These are phyloP conservation scores for Rostratula benghalensis DNA, from an alignment of 2,113 vertebrate genomes.

Conservation along the genomic window DNA sequence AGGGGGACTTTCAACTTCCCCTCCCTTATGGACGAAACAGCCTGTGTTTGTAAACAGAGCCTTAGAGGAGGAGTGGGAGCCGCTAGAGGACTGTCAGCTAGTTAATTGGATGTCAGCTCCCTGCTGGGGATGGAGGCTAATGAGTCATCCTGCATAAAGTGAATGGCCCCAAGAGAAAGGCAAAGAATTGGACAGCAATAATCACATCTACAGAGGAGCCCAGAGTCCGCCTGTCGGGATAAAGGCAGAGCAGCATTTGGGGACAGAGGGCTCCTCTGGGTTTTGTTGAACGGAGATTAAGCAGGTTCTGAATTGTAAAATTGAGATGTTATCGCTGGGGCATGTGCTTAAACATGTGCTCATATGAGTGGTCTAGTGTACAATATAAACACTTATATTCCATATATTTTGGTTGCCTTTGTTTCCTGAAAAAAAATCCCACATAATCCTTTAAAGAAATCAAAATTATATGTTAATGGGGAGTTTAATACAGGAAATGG, in stretches of 20 bases:
- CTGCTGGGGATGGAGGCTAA: slow-evolving; percentile 70
- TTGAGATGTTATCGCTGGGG: neutral
- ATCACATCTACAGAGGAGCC: slow-evolving; percentile 57
- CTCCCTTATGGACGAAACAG: slow-evolving; percentile 67
- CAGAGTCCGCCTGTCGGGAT: slow-evolving; percentile 58
- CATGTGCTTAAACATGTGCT: neutral
- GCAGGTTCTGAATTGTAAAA: slow-evolving; percentile 40
- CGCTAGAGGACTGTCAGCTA: slow-evolving; percentile 73
- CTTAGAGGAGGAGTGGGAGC: slow-evolving; percentile 71
- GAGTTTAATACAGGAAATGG: neutral
- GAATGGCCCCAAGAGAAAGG: slow-evolving; percentile 32
- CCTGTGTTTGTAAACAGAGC: slow-evolving; percentile 86
- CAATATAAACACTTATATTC: neutral
- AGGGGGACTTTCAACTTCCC: slow-evolving; percentile 70
- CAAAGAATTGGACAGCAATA: slow-evolving; percentile 60
- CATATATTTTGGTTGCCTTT: neutral
- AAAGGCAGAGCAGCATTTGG: slow-evolving; percentile 70
- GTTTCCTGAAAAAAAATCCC: neutral
- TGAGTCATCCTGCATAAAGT: slow-evolving; percentile 67
- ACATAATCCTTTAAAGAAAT: neutral
- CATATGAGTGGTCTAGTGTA: accelerated
- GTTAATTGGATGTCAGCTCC: slow-evolving; percentile 83
- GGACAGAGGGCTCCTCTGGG: slow-evolving; percentile 34
- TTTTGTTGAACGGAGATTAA: slow-evolving; percentile 53
- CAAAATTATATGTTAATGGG: neutral